phyloP scores from a whole-genome alignment of 2,113 vertebrate genomes.

The Phalacrocorax brasilianus region DNA sequence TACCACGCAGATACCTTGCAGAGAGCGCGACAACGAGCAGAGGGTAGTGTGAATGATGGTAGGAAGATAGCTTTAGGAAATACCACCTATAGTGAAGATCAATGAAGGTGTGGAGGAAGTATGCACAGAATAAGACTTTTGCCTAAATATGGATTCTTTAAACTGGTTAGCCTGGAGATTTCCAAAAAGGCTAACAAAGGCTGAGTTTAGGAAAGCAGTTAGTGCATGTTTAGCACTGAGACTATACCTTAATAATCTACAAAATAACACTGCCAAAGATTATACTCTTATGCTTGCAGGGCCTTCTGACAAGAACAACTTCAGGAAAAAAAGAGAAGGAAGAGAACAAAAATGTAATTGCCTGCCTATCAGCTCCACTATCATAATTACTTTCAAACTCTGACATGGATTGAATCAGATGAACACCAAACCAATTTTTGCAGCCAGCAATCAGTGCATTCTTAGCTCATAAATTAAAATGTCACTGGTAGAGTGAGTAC shows the following conservation, averaged over 20 bases:
- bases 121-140: neutral
- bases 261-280: slow-evolving; percentile 5
- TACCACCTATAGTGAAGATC: neutral
- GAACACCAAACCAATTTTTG: slow-evolving; percentile 78
- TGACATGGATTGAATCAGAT: slow-evolving; percentile 77
- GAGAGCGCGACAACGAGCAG: neutral
- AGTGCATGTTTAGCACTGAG: neutral
- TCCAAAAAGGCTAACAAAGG: neutral
- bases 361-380: slow-evolving; percentile 74
- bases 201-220: neutral
- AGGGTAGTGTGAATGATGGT: neutral
- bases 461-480: slow-evolving; percentile 78
- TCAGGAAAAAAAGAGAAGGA: neutral
- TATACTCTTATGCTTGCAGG: neutral
- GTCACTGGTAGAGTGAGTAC: slow-evolving; percentile 65
- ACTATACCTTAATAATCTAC: neutral
- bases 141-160: neutral
- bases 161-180: neutral
- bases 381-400: slow-evolving; percentile 79
- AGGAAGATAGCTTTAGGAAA: neutral
- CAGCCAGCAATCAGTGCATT: slow-evolving; percentile 69
- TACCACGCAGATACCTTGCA: neutral
- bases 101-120: neutral
- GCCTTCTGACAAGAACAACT: slow-evolving; percentile 53
- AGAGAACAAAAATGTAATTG: slow-evolving; percentile 75